A percentile compares a stretch with the other conserved stretches of the same genome.
phyloP scores from a whole-genome alignment of 2,113 vertebrate species.

The Speoplatyrhinus poulsoni region DNA sequence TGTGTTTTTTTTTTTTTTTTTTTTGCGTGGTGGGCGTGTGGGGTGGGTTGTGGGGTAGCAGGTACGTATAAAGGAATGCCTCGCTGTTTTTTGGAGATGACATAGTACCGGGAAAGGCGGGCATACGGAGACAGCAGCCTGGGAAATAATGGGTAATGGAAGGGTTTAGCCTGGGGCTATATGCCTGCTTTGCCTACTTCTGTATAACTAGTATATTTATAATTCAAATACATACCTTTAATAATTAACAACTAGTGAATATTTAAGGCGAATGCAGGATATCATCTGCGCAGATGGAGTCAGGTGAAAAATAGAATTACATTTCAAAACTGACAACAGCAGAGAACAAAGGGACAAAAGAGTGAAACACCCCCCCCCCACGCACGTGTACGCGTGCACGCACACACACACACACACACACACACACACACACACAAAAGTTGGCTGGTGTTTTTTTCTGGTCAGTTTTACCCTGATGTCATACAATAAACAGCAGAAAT shows the following conservation, averaged over 20 bases:
- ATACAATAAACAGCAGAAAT: conserved; percentile 23
- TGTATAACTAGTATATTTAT: conserved; percentile 99
- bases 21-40: conserved; percentile 88
- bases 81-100: conserved; percentile 91
- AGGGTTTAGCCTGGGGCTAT: conserved; percentile 98
- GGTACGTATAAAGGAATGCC: conserved; percentile 95
- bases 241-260: conserved; percentile 99
- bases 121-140: conserved; percentile 95
- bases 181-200: conserved; percentile 99
- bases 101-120: conserved; percentile 93
- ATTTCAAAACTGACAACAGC: conserved; percentile 81
- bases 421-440: conserved; percentile 72
- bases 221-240: conserved; percentile 99
- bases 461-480: conserved; percentile 26
- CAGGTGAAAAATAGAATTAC: conserved; percentile 77
- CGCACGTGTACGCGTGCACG: too few relatives aligned
- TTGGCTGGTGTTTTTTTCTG: conserved; percentile 64
- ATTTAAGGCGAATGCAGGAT: conserved; percentile 97
- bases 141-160: conserved; percentile 99
- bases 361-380: conserved; percentile 66
- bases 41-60: conserved; percentile 85
- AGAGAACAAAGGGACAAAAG: conserved; percentile 84
- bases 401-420: too few relatives aligned
- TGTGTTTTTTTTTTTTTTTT: conserved; percentile 74
- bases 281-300: conserved; percentile 87